These are phyloP conservation scores for Apis mellifera DNA, from an alignment of 1,140 invertebrate genomes.

Conservation along the genomic window Amel_HAv3.1 CM009938.2:7843001-7843500, in stretches of 20 bases:
- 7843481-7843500: conserved; percentile 62
- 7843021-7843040: conserved; percentile 1
- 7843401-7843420: conserved; percentile 40
- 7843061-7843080: neutral
- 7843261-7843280: neutral
- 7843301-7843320: neutral
- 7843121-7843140: neutral
- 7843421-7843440: conserved; percentile 53
- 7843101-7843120: neutral
- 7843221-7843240: neutral
- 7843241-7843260: neutral
- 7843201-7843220: neutral
- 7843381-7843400: conserved; percentile 12
- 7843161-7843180: neutral
- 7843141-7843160: neutral
- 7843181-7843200: no score
- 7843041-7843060: neutral
- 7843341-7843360: neutral
- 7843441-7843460: conserved; percentile 64
- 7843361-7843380: conserved; percentile 4
- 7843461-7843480: conserved; percentile 43
- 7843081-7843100: neutral
- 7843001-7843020: neutral
- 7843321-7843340: neutral
- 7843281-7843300: no score